Evolutionary conservation across 2,888 invertebrate species (phyloP).

Genomic region (Lepidonotus clava): DNA sequence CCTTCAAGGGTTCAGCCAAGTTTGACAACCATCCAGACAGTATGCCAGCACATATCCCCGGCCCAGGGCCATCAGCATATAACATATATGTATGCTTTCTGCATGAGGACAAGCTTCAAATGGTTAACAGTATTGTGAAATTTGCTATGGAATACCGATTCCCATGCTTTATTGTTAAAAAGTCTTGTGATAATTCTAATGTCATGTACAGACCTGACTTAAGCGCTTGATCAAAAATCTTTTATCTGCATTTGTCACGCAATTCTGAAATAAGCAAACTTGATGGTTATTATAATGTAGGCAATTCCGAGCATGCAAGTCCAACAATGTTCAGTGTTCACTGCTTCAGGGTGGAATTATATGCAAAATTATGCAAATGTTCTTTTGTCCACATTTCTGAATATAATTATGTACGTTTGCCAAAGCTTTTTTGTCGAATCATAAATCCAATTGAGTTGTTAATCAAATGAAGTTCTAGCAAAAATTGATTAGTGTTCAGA

Average conservation of each 20-base stretch:
- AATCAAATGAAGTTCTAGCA: too few relatives aligned
- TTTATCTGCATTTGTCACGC: constrained; percentile 1
- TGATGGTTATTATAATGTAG: not conserved
- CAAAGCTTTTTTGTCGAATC: too few relatives aligned
- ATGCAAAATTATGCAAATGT: constrained; percentile 18
- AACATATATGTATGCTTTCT: too few relatives aligned
- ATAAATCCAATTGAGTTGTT: too few relatives aligned
- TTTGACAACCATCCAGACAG: not conserved
- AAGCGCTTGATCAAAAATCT: not conserved
- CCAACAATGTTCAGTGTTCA: not conserved
- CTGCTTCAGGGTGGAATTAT: not conserved
- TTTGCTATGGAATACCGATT: not conserved
- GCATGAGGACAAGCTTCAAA: too few relatives aligned
- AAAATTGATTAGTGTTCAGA: too few relatives aligned
- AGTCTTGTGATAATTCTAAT: not conserved
- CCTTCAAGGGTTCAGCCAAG: too few relatives aligned
- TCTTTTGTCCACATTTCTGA: too few relatives aligned
- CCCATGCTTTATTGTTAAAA: not conserved
- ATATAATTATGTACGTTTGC: too few relatives aligned
- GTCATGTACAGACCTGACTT: constrained; percentile 27
- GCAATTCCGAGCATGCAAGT: not conserved
- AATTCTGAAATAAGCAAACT: not conserved
- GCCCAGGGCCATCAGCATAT: too few relatives aligned
- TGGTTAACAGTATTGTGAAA: not conserved
- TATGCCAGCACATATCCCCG: not conserved